Evolutionary conservation across 2,113 vertebrate genomes (phyloP), one percentile per base, ranked within the genome.

Genomic region (Miniopterus natalensis): DNA sequence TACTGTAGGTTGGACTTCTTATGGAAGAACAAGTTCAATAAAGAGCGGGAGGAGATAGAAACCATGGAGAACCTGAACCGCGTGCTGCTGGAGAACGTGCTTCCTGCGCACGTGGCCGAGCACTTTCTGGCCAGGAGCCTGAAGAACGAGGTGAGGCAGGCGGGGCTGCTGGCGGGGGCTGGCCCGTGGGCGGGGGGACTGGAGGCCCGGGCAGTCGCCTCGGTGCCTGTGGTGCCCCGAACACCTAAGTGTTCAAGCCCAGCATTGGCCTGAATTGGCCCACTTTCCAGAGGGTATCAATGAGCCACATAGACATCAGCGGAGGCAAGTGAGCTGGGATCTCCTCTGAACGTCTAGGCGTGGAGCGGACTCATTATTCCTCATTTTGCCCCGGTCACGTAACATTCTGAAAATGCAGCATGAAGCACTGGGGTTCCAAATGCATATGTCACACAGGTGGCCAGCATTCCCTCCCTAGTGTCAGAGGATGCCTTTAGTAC

Each of bases 1-100:
- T 99, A 99, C 99, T 99, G 99, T 99, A 99, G 99, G 99, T 99
- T 99, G 99, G 99, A 99, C 98, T 99, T 99, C 99, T 98, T 99
- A 86, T 99, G 99, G 99, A 99, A 99, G 99, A 99, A 99, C 99
- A 99, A 99, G 98, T 99, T 99, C 99, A 99, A 99, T 98, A 99
- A 99, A 99, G 99, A 99, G 98, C 99, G 99, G 27, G 99, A 99
- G 98, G 99, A 99, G 98, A 99, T 99, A 87, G 99, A 99, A 97
- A 99, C 99, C 49, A 99, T 99, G 99, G 99, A 99, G 98, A 99
- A 99, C 97, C 98, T 99, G 80, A 99, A 99, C 97, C 99, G 99
- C 0, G 99, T 99, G 93, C 98, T 99, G 94, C 98, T 99, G 98
- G 99, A 99, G 97, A 99, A 99, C 11, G 99, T 99, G 85, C 98